Conservation (phyloP, 2,888 invertebrate genomes). For the Nematopogon swammerdamellus region DNA sequence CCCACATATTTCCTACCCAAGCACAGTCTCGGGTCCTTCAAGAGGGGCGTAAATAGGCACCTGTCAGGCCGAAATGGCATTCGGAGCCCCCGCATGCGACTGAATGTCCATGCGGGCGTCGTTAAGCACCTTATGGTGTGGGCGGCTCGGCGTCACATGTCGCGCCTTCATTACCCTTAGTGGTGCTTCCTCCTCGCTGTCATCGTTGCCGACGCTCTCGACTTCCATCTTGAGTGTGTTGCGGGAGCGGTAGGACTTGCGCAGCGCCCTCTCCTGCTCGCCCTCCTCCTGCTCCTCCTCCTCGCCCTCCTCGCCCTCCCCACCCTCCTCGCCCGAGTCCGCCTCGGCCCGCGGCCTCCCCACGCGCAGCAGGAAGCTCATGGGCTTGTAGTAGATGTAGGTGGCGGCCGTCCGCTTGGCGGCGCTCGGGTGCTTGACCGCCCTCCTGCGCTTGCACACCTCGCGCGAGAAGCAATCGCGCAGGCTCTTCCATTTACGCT, state of each 20-base stretch:
- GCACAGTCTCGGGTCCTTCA: no score
- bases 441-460: constrained; percentile 24
- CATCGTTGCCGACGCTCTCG: constrained; percentile 9
- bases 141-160: no score
- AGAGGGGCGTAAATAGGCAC: no score
- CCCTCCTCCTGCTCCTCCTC: constrained; percentile 18
- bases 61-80: no score
- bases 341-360: not conserved
- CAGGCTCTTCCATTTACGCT: constrained; percentile 49
- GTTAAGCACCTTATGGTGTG: no score
- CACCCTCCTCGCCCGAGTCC: not conserved
- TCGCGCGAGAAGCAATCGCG: constrained; percentile 42
- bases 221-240: no score
- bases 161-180: no score
- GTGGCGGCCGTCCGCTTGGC: not conserved
- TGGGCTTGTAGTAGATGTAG: not conserved
- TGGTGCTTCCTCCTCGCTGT: constrained; percentile 7
- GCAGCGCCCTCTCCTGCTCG: no score
- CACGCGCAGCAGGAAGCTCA: not conserved
- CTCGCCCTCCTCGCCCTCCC: not conserved
- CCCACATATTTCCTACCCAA: no score
- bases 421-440: not conserved
- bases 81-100: no score
- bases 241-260: no score
- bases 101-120: no score